Evolutionary conservation across 2,888 invertebrate genomes (phyloP).

Genomic region (Drosophila subsilvestris): DNA sequence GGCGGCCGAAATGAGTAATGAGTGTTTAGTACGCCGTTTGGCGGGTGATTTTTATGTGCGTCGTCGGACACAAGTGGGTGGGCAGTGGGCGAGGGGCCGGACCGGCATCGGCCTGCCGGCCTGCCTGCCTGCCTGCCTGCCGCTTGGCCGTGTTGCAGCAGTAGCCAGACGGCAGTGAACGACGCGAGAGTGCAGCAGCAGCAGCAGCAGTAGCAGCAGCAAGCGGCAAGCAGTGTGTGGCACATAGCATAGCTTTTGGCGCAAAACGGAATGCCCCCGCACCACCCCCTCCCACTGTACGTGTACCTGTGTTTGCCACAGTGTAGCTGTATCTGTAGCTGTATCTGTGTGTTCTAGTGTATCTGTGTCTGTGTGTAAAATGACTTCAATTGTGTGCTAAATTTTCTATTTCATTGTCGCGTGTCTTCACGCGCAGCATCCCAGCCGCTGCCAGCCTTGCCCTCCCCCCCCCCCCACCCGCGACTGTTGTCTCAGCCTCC

Average conservation of each 20-base stretch:
- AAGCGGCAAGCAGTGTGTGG: background rate
- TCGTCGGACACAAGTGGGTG: constrained; percentile 5
- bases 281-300: background rate
- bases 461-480: background rate
- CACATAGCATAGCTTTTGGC: constrained; percentile 9
- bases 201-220: background rate
- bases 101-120: constrained; percentile 7
- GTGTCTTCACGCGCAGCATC: constrained; percentile 45
- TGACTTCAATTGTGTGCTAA: constrained; percentile 77
- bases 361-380: constrained; percentile 45
- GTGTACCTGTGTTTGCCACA: constrained; percentile 1
- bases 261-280: constrained; percentile 2
- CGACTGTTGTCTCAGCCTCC: constrained; percentile 18
- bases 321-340: background rate
- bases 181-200: constrained; percentile 6
- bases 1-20: constrained; percentile 69
- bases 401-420: constrained; percentile 75
- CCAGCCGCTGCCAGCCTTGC: background rate
- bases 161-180: background rate
- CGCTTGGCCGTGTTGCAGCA: background rate
- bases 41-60: constrained; percentile 64
- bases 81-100: background rate
- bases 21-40: constrained; percentile 75
- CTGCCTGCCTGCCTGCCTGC: background rate
- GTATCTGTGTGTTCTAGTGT: background rate